Conservation (phyloP, 1,140 invertebrate species). For the Adoxophyes honmai region DNA sequence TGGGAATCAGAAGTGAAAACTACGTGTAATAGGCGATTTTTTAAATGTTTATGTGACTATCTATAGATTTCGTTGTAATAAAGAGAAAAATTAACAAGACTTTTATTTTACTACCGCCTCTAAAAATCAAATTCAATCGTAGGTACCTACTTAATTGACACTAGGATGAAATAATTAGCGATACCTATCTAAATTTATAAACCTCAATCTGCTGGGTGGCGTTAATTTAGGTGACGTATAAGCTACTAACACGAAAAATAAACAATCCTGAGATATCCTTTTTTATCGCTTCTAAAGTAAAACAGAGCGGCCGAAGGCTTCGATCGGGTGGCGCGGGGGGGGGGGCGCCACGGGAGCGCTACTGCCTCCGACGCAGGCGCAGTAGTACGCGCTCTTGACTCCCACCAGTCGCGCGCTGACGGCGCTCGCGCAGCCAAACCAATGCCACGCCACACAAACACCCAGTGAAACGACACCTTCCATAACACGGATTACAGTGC, state of each 20-base stretch:
- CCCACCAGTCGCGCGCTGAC: conserved; percentile 53
- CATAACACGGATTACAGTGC: conserved; percentile 64
- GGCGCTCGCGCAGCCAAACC: conserved; percentile 56
- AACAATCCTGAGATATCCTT: conserved; percentile 68
- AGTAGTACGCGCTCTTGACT: conserved; percentile 68
- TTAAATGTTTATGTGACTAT: conserved; percentile 62
- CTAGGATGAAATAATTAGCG: conserved; percentile 7
- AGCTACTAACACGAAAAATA: conserved; percentile 74
- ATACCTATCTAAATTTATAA: background rate
- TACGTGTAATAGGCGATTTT: conserved; percentile 28
- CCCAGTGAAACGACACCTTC: conserved; percentile 24
- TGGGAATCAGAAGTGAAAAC: background rate
- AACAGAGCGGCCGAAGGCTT: conserved; percentile 57
- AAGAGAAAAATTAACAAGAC: conserved; percentile 39
- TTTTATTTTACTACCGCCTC: conserved; percentile 13
- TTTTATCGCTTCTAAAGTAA: conserved; percentile 70
- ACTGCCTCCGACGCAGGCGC: conserved; percentile 60
- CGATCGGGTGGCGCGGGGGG: conserved; percentile 31
- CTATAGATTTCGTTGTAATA: conserved; percentile 72
- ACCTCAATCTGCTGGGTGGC: conserved; percentile 24
- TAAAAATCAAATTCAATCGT: background rate
- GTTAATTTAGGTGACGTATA: conserved; percentile 69
- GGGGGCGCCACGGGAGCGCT: conserved; percentile 58
- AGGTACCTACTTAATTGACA: background rate
- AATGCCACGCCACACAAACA: conserved; percentile 33